Evolutionary conservation across 2,113 vertebrate species (phyloP).

Genomic region (Toxotes chatareus): DNA sequence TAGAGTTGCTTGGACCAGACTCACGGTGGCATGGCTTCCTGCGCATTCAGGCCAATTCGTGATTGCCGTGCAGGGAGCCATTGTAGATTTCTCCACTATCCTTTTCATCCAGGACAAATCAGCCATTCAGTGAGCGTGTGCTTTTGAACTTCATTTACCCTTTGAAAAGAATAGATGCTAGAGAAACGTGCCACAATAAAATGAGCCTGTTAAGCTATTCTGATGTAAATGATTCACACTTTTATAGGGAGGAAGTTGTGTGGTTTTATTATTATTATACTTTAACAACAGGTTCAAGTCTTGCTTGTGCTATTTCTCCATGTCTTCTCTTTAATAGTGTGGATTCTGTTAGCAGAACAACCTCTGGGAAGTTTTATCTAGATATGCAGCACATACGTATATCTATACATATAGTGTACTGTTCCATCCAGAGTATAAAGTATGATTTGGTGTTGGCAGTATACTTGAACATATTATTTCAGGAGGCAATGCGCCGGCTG

Average conservation of each 20-base stretch:
- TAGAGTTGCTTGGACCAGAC: constrained; percentile 75
- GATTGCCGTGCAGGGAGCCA: constrained; percentile 73
- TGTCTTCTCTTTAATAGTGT: neutral
- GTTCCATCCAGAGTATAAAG: neutral
- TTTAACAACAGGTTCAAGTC: constrained; percentile 21
- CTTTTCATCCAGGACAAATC: constrained; percentile 65
- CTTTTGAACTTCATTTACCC: constrained; percentile 66
- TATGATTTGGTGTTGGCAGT: constrained; percentile 4
- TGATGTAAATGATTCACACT: constrained; percentile 34
- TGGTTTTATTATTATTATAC: constrained; percentile 24
- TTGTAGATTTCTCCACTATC: constrained; percentile 59
- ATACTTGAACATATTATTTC: constrained; percentile 26
- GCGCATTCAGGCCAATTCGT: constrained; percentile 71
- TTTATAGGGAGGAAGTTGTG: constrained; percentile 19
- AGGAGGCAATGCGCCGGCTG: constrained; percentile 7
- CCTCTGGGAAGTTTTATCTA: constrained; percentile 1
- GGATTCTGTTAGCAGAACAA: constrained; percentile 7
- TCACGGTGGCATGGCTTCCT: constrained; percentile 77
- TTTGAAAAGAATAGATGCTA: constrained; percentile 53
- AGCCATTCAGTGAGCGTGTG: constrained; percentile 51
- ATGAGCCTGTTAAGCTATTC: constrained; percentile 37
- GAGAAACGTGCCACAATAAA: constrained; percentile 38
- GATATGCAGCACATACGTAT: neutral
- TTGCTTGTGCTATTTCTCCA: neutral
- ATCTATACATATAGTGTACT: neutral